Evolutionary conservation across 2,113 vertebrate species (phyloP).

Genomic region (Bubalus kerabau): DNA sequence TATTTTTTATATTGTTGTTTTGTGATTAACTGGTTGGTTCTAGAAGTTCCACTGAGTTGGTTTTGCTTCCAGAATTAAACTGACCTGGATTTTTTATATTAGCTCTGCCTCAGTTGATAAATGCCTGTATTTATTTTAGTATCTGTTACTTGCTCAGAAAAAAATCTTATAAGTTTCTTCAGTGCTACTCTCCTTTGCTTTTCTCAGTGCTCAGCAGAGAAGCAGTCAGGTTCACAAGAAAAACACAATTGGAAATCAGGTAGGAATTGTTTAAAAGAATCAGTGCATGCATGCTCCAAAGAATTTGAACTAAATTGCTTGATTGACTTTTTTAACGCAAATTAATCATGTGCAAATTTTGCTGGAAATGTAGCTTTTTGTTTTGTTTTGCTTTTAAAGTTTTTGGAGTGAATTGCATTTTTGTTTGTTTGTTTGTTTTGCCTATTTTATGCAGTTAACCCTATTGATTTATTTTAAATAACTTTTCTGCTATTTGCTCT

Average conservation of each 20-base stretch:
- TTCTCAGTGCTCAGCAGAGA: conserved; percentile 87
- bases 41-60: neutral
- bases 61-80: conserved; percentile 46
- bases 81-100: conserved; percentile 13
- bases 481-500: conserved; percentile 56
- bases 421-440: neutral
- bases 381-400: conserved; percentile 56
- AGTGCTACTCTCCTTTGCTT: conserved; percentile 77
- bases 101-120: conserved; percentile 11
- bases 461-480: conserved; percentile 56
- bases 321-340: conserved; percentile 64
- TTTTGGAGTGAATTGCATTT: conserved; percentile 47
- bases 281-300: conserved; percentile 60
- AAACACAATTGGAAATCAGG: conserved; percentile 88
- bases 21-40: neutral
- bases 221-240: conserved; percentile 87
- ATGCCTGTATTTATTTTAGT: conserved; percentile 23
- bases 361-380: conserved; percentile 60
- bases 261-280: conserved; percentile 77
- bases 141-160: conserved; percentile 48
- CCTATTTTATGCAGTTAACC: conserved; percentile 48
- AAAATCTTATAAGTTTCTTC: conserved; percentile 54
- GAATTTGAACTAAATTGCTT: conserved; percentile 69
- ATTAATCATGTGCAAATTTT: conserved; percentile 59
- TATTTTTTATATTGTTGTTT: neutral